Conservation (phyloP, 2,113 vertebrate species). For the Sorex araneus region DNA sequence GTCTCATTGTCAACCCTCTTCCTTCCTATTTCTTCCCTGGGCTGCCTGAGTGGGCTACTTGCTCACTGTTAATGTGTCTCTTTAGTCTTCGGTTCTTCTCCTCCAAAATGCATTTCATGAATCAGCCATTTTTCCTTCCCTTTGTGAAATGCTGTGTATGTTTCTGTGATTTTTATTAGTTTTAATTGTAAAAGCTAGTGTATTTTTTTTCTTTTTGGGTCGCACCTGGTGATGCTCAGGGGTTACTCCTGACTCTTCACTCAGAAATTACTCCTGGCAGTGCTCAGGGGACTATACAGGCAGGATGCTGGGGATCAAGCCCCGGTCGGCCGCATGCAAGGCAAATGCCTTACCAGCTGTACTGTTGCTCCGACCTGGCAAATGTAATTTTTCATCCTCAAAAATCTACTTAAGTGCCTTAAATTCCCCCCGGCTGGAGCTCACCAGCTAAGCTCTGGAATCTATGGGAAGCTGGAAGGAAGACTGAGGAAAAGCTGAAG, state of each 20-base stretch:
- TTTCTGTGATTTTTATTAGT: slow-evolving; percentile 24
- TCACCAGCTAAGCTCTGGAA: too few relatives aligned
- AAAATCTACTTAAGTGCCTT: slow-evolving; percentile 16
- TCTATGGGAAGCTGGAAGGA: not conserved
- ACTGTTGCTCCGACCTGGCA: not conserved
- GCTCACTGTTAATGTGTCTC: not conserved
- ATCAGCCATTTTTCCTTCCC: too few relatives aligned
- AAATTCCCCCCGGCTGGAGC: not conserved
- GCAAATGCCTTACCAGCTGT: too few relatives aligned
- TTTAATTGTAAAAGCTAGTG: slow-evolving; percentile 37
- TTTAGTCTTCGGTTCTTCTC: not conserved
- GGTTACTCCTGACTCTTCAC: too few relatives aligned
- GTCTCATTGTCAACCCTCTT: not conserved
- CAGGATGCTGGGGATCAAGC: too few relatives aligned
- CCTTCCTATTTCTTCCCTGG: not conserved
- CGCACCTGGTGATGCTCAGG: too few relatives aligned
- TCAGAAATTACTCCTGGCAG: too few relatives aligned
- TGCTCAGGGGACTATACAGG: too few relatives aligned
- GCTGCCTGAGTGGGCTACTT: not conserved
- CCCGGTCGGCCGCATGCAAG: too few relatives aligned
- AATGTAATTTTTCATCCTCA: not conserved
- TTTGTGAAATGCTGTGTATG: not conserved
- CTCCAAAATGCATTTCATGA: too few relatives aligned
- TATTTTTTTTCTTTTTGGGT: not conserved
- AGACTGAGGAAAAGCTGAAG: not conserved